Evolutionary conservation across 2,888 invertebrate genomes (phyloP), one percentile per base, ranked within the genome.

Genomic region (Oligia strigilis): DNA sequence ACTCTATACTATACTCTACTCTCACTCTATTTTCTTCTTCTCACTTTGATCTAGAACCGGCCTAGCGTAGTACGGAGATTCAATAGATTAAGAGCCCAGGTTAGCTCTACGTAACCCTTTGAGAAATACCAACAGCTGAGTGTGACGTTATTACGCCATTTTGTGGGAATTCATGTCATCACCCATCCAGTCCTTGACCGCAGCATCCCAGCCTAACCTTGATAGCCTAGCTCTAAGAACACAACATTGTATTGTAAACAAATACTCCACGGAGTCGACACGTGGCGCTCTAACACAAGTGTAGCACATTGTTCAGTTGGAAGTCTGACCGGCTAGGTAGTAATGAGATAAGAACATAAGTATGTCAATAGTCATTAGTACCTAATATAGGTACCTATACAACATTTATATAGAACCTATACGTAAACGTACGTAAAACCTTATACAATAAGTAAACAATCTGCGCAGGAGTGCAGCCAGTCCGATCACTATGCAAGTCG

Each of bases 261-360:
- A 17, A n/a, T 4, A 40, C 36, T n/a, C 3, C 14, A 58, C 55
- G 19, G 36, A 23, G 2, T 19, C 23, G 52, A 75, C 85, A 85
- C 85, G 83, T 83, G 77, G 76, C 67, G 40, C 3, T 29, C 13
- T 1, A 17, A 65, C 19, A 64, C 71, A 65, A 81, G 60, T 55
- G n/a, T 17, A 55, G 1, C 29, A 75, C 40, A 55, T 49, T 83
- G 72, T 85, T 84, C 58, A 71, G 67, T 80, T 29, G 14, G 13
- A 3, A 52, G 71, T 40, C 23, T 4, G 60, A 52, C 81, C 49
- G 19, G 52, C 49, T 46, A 52, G 40, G 67, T 29, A 46, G 17
- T n/a, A 29, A 46, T 64, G 14, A 73, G 79, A 80, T 82, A 88
- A 87, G 67, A 69, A 55, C 40, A 78, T 43, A 64, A 43, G 70